Percentiles rank a stretch among this genome's conserved stretches.
These are phyloP conservation scores for Chionodraco myersi DNA, from an alignment of 2,113 vertebrate species.

Conservation along the genomic window DNA sequence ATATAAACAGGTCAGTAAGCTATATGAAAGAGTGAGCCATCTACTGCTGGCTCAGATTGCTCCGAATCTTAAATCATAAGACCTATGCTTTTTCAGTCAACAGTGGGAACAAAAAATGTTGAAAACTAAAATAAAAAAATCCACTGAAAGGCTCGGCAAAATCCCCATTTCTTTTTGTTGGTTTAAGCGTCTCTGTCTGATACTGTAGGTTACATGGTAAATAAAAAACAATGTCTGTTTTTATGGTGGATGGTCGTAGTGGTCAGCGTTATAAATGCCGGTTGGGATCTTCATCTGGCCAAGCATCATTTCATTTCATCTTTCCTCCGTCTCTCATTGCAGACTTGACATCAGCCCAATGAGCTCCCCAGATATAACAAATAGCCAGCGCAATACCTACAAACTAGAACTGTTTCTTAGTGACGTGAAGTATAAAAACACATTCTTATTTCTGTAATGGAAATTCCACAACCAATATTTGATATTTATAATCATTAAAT, in stretches of 20 bases:
- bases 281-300: constrained; percentile 51
- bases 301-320: constrained; percentile 81
- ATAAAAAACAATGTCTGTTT: constrained; percentile 73
- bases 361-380: constrained; percentile 66
- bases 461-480: constrained; percentile 44
- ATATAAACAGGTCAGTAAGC: constrained; percentile 1
- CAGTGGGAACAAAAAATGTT: background rate
- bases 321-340: constrained; percentile 69
- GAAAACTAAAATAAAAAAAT: background rate
- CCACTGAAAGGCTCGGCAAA: background rate
- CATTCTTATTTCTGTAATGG: constrained; percentile 35
- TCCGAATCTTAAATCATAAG: background rate
- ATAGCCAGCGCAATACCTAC: constrained; percentile 27
- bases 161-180: constrained; percentile 30
- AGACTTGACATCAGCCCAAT: constrained; percentile 46
- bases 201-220: constrained; percentile 75
- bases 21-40: constrained; percentile 4
- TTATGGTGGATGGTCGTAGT: constrained; percentile 58
- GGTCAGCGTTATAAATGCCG: constrained; percentile 58
- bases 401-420: constrained; percentile 49
- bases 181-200: constrained; percentile 56
- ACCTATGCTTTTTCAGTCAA: constrained; percentile 2
- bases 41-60: background rate
- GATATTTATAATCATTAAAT: constrained; percentile 64
- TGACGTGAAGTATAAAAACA: constrained; percentile 33